Base-by-base conservation (phyloP, 2,888 invertebrate genomes). In the Stenurella melanura region DNA sequence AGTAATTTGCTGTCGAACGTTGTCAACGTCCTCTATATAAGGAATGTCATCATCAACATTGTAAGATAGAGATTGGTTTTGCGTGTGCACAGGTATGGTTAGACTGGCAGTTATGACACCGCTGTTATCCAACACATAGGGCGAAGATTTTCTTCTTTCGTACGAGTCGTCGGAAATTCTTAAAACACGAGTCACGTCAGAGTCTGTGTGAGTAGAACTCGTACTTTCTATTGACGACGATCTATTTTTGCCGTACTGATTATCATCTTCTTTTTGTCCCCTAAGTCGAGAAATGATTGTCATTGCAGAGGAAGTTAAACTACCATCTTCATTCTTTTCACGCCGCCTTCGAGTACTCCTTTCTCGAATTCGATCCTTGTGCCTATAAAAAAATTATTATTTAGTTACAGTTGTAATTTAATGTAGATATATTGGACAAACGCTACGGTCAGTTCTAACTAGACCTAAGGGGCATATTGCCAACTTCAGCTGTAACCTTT, bases 91-190 rank as follows among this genome's bases (percentile, higher is more conserved):
- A 80, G 96, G 95, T 90, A 96, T 95, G 86, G 95, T 95, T 54
- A 96, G 91, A 80, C 95, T 95, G 0, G 96, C 96, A 0, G 95
- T 95, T 84, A 96, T 94, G 74, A 95, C 93, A 81, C 93, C 93
- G 83, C 89, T 90, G 86, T 92, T 91, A 86, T 92, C 89, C 61
- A 88, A 79, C 17, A 90, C 87, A 91, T 91, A 93, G 82, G 90
- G 94, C 84, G 90, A 92, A 82, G 92, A 94, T 90, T 89, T 92
- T 87, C 91, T 90, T 87, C 94, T 90, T 85, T 79, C 88, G 21
- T 83, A 81, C 0, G 81, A 74, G 64, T 87, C 86, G 21, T 84
- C 82, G 6, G 80, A 74, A 50, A 86, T 80, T 64, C 84, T 77
- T 21, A 86, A 77, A 15, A 85, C 82, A 58, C 87, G 83, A 17